Base-by-base conservation (phyloP, 2,888 invertebrate genomes). In the Nomada ferruginata region DNA sequence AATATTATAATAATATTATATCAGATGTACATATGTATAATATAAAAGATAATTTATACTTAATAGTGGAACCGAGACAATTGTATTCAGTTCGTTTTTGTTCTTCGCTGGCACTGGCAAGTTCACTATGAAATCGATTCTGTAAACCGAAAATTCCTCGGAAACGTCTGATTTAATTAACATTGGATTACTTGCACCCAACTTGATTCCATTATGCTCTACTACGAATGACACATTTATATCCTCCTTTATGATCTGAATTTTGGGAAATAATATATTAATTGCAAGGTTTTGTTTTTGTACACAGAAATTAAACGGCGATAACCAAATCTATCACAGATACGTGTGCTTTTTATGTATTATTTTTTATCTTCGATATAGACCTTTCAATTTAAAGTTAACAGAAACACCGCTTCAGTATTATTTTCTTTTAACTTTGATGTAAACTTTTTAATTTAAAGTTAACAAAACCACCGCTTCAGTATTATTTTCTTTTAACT, bases 51-150 rank as follows among this genome's bases (percentile, higher is more conserved):
- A 11, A 52, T 70, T 52, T 64, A 83, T 89, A 92, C 92, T 87
- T 70, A 92, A 73, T 47, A 92, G 50, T 15, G 92, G 92, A 2
- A 72, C 74, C 1, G 92, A 91, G 50, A 91, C 86, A 7, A 89
- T 44, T 2, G 82, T 26, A 26, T 84, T 71, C 13, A 91, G 63
- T 23, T 52, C 82, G 5, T 76, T 80, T 7, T 65, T 76, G 44
- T 89, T 65, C 3, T 75, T 60, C 5, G 72, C 2, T 13, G 59
- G 26, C 50, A 90, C 64, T 10, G 84, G 63, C 26, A 91, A 79
- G 18, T 75, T n/a, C 2, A 83, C 76, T 0, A 64, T 36, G 55
- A 86, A 91, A 71, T 92, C 71, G 52, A 91, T 84, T 2, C 66
- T 57, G 26, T 86, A 72, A 42, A 65, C 36, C 13, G 59, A 10